These are phyloP conservation scores for Motacilla alba DNA, from an alignment of 2,113 vertebrate genomes.

Conservation along the genomic window DNA sequence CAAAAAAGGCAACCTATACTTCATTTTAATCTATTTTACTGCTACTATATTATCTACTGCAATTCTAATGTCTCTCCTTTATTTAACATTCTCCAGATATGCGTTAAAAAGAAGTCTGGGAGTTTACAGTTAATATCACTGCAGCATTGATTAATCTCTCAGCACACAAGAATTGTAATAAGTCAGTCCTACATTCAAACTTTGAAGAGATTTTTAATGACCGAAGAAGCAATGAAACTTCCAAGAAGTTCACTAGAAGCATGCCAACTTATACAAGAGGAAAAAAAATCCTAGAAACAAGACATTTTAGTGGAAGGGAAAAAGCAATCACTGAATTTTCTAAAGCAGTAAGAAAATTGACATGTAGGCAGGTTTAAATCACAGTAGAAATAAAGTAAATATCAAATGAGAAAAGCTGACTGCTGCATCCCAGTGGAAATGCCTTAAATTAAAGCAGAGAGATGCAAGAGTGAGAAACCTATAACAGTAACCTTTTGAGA, in stretches of 20 bases:
- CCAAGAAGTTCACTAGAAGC: background rate
- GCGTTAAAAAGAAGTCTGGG: background rate
- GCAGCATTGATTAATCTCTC: background rate
- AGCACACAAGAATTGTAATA: background rate
- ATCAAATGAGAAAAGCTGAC: slow-evolving; percentile 14
- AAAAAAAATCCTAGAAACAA: background rate
- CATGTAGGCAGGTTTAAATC: slow-evolving; percentile 13
- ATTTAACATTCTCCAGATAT: background rate
- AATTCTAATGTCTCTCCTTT: background rate
- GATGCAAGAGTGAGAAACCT: background rate
- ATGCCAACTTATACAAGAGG: background rate
- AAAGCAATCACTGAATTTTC: background rate
- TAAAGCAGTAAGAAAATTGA: slow-evolving; percentile 8
- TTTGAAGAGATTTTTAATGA: background rate
- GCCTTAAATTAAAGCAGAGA: slow-evolving; percentile 23
- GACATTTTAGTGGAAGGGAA: background rate
- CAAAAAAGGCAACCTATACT: background rate
- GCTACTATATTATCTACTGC: background rate
- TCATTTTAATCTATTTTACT: background rate
- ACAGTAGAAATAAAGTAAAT: slow-evolving; percentile 51
- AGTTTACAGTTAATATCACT: background rate
- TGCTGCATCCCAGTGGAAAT: slow-evolving; percentile 1
- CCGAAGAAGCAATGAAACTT: background rate
- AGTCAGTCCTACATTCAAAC: background rate
- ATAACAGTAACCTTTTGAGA: slow-evolving; percentile 10